Base-by-base conservation (phyloP, 2,888 invertebrate species). In the Lasioglossum marginatum region DNA sequence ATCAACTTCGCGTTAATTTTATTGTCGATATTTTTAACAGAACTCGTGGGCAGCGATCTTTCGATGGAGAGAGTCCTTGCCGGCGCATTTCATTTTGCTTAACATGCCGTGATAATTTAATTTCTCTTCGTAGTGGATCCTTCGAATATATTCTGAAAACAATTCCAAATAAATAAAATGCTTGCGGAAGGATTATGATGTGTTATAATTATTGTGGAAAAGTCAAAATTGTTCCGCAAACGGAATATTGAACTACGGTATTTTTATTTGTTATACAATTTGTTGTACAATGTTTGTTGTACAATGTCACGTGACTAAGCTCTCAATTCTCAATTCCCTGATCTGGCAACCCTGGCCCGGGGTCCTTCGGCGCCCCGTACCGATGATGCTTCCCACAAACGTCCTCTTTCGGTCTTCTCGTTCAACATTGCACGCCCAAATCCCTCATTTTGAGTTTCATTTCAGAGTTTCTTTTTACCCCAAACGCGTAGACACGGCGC, bases 1-100 rank as follows among this genome's bases (percentile, higher is more conserved):
- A n/a, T 60, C 45, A 48, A 71, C 45, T 48, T 52, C 14, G 14
- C 34, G 43, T 72, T 79, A 85, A 85, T 85, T 77, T 85, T 40
- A 79, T 77, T 68, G 73, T 12, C 37, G 60, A 45, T 84, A 85
- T 85, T 85, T 79, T 57, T 80, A 80, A 57, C 57, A 31, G 72
- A 60, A 72, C 76, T 45, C 27, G 68, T 43, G 60, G 40, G 73
- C 37, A 34, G 27, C 31, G 31, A 48, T 74, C 77, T 19, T 19
- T 43, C 72, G 43, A 60, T 43, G 16, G 31, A 34, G 60, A 52
- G 31, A 57, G 57, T 76, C n/a, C 43, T n/a, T n/a, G 45, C 27
- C 48, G 48, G 48, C 45, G 68, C 70, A 57, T 43, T 52, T 43
- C 23, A n/a, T 70, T 77, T 16, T 52, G 19, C 19, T 6, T 12